phyloP scores from a whole-genome alignment of 2,797 vertebrate species.

The Typhlichthys subterraneus region DNA sequence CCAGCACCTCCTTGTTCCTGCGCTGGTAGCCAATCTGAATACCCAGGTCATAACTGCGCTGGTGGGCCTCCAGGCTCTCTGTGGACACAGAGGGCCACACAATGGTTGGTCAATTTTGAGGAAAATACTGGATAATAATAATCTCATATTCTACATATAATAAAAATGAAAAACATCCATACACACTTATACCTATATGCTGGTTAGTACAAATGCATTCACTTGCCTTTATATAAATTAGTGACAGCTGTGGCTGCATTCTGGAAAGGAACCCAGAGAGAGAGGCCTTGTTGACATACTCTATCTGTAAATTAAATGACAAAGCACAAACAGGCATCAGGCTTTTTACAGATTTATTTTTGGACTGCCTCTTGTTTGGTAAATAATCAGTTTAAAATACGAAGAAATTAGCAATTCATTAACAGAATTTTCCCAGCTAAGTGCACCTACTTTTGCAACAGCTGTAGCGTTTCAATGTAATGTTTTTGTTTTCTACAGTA shows the following conservation, averaged over 20 bases:
- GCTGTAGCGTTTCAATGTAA: too few species aligned
- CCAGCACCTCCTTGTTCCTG: conserved; percentile 96
- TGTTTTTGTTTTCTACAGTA: too few species aligned
- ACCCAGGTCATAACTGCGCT: conserved; percentile 94
- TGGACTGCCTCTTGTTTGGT: too few species aligned
- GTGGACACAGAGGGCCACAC: conserved; percentile 28
- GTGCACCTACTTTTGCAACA: too few species aligned
- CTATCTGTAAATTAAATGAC: conserved; percentile 79
- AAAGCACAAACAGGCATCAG: conserved; percentile 15
- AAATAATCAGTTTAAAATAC: too few species aligned
- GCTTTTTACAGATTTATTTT: neutral
- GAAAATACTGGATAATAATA: neutral
- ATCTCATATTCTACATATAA: neutral
- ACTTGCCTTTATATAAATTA: conserved; percentile 96
- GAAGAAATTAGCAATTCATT: too few species aligned
- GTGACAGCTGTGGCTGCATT: conserved; percentile 98
- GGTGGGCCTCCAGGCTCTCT: conserved; percentile 96
- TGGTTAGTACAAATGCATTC: neutral
- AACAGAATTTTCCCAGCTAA: too few species aligned
- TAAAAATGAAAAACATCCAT: neutral
- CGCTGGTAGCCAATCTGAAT: conserved; percentile 96
- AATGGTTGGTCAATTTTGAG: conserved; percentile 6
- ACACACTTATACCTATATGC: neutral
- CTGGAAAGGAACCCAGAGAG: conserved; percentile 97
- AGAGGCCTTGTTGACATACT: conserved; percentile 96